These are phyloP conservation scores for Rhopalosiphum maidis DNA, from an alignment of 1,140 invertebrate species.

Conservation along the genomic window DNA sequence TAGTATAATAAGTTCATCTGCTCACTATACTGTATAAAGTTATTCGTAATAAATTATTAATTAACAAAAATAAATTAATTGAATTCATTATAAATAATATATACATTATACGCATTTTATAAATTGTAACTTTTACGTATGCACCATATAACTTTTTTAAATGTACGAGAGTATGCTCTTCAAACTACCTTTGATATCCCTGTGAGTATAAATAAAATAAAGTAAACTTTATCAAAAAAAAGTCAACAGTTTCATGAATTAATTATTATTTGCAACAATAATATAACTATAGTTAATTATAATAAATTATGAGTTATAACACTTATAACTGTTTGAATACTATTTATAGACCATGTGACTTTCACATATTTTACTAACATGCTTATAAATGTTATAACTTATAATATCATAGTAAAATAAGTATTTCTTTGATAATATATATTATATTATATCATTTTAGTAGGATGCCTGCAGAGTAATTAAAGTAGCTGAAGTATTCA, in stretches of 20 bases:
- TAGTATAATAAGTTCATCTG: background rate
- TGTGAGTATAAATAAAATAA: background rate
- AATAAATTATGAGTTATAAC: too few relatives aligned
- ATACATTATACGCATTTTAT: background rate
- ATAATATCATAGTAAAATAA: background rate
- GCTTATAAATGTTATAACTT: background rate
- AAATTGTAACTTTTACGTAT: background rate
- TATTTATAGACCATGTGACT: background rate
- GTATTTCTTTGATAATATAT: too few relatives aligned
- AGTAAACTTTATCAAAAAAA: background rate
- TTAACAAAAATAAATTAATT: background rate
- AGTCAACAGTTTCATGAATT: background rate
- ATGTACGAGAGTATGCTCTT: background rate
- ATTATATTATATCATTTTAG: too few relatives aligned
- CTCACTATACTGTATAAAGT: background rate
- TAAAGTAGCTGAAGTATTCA: too few relatives aligned
- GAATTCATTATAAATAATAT: background rate
- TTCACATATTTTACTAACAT: background rate
- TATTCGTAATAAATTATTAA: conserved; percentile 11
- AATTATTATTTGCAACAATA: background rate
- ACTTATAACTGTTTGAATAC: too few relatives aligned
- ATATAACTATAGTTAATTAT: background rate
- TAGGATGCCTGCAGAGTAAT: too few relatives aligned
- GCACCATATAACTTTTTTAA: background rate
- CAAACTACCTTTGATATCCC: background rate